These are phyloP conservation scores for Stegodyphus mimosarum DNA, from an alignment of 1,140 invertebrate genomes.

Conservation along the genomic window DNA sequence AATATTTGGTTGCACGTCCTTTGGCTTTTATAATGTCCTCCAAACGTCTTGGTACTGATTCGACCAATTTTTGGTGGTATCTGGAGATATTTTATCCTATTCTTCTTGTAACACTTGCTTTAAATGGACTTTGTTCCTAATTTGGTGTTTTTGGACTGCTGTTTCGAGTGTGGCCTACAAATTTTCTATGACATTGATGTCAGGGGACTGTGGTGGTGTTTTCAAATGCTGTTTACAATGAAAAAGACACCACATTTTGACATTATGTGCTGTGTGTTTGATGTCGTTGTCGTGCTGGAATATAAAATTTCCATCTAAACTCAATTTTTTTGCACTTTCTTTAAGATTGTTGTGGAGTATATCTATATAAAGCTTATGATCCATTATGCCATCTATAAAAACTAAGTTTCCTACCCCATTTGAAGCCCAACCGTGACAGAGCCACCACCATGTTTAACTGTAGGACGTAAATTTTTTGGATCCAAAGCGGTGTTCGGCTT, in stretches of 20 bases:
- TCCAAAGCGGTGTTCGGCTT: too few relatives aligned
- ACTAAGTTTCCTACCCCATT: background rate
- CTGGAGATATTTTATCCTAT: background rate
- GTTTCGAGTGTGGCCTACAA: background rate
- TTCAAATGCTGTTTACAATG: too few relatives aligned
- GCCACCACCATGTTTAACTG: background rate
- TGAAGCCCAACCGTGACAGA: background rate
- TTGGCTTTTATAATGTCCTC: too few relatives aligned
- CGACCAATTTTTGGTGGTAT: constrained; percentile 33
- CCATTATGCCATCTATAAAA: background rate
- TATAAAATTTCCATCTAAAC: too few relatives aligned
- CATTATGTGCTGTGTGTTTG: too few relatives aligned
- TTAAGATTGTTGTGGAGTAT: background rate
- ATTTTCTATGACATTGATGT: too few relatives aligned
- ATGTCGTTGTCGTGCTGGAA: too few relatives aligned
- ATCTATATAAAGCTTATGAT: constrained; percentile 3
- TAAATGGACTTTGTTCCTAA: background rate
- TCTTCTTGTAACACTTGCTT: constrained; percentile 2
- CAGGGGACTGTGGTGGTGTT: too few relatives aligned
- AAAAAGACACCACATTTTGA: too few relatives aligned
- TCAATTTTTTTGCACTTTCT: too few relatives aligned
- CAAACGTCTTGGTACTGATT: too few relatives aligned
- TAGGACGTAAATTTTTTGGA: background rate
- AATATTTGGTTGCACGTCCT: too few relatives aligned
- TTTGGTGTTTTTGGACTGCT: background rate